Conservation (phyloP, 2,888 invertebrate species). For the Sarcophaga carnaria region DNA sequence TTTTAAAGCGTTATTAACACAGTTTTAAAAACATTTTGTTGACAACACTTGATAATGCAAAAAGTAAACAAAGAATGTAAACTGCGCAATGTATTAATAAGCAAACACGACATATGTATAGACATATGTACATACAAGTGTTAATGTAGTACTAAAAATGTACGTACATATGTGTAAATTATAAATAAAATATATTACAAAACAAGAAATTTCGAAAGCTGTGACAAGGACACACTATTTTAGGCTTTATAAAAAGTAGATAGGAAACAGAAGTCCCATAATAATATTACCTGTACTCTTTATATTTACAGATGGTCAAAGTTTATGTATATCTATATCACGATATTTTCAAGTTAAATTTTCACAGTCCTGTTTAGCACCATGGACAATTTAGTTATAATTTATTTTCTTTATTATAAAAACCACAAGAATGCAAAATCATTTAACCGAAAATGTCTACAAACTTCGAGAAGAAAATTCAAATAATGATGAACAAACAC, state of each 20-base stretch:
- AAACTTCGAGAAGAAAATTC: constrained; percentile 65
- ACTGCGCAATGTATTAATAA: constrained; percentile 32
- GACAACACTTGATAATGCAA: neutral
- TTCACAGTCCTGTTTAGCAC: constrained; percentile 16
- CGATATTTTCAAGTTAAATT: neutral
- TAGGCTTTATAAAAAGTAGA: neutral
- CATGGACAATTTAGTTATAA: constrained; percentile 53
- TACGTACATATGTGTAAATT: neutral
- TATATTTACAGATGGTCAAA: too few species aligned
- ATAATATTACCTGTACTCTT: too few species aligned
- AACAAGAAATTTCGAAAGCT: constrained; percentile 52
- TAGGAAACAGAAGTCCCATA: too few species aligned
- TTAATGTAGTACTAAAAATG: neutral
- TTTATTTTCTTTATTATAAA: constrained; percentile 36
- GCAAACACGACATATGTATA: constrained; percentile 11
- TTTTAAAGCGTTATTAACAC: too few species aligned
- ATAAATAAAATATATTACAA: constrained; percentile 29
- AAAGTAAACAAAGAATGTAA: constrained; percentile 13
- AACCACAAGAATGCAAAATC: constrained; percentile 28
- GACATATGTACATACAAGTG: constrained; percentile 8
- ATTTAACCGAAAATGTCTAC: constrained; percentile 34
- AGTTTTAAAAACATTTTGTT: too few species aligned
- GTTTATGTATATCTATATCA: too few species aligned
- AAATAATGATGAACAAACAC: constrained; percentile 2
- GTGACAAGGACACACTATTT: constrained; percentile 63